Base-by-base conservation (phyloP, 1,140 invertebrate species). In the Ceratitis capitata region DNA sequence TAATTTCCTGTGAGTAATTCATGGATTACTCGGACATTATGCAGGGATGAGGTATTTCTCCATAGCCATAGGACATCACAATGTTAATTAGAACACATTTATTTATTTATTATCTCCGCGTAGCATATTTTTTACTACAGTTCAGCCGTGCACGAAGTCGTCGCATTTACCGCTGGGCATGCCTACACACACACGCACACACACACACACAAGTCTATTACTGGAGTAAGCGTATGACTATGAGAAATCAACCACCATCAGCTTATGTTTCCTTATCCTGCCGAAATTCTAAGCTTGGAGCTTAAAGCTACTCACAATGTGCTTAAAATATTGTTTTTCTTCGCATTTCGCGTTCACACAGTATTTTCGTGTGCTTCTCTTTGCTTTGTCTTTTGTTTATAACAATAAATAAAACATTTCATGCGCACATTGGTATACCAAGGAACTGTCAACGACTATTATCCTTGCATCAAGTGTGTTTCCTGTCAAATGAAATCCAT, bases 321-420 rank as follows among this genome's bases (percentile, higher is more conserved):
- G 61, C 61, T 39, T 69, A 12, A 45, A 78, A 78, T 78, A 78
- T 39, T n/a, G 69, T 29, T 69, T 45, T 47, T 45, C 16, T 3
- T 23, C 45, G 19, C 1, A 23, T 23, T 7, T 45, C 12, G 6
- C 10, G n/a, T 47, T 78, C 45, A 45, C 69, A 78, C 69, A 47
- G 69, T 78, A 78, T 78, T 78, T 78, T 47, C 14, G 12, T 78
- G 39, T 39, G 7, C 9, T 14, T 7, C 69, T 35, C 39, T 69
- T 19, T 39, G 39, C 23, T 45, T 45, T 47, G 10, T 45, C 69
- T 39, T 45, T 78, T 78, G 69, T 78, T 78, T 78, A 78, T 78
- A 78, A 78, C 69, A 78, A 78, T 78, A 78, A 78, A 78, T 78
- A 78, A 78, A 69, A 69, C 19, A 69, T 45, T 78, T n/a, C 12